phyloP scores from a whole-genome alignment of 2,797 vertebrate species.

The Synaphobranchus kaupii region DNA sequence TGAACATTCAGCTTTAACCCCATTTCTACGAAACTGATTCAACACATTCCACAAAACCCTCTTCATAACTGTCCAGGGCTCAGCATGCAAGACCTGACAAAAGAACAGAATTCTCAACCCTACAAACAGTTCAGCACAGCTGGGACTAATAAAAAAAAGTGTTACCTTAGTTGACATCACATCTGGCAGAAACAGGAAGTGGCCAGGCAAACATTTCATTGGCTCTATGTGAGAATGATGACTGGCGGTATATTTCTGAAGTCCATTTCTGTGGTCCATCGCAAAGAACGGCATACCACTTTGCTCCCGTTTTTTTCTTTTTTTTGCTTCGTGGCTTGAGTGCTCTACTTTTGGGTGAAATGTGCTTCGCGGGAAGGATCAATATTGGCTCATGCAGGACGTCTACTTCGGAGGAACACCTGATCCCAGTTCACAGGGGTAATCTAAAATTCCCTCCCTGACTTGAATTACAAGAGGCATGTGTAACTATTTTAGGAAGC shows the following conservation, averaged over 20 bases:
- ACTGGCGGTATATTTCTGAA: no score
- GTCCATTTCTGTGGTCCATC: conserved; percentile 2
- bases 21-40: not conserved
- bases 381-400: not conserved
- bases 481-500: conserved; percentile 30
- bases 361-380: not conserved
- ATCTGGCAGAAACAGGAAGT: not conserved
- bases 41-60: not conserved
- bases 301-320: not conserved
- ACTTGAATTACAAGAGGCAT: conserved; percentile 35
- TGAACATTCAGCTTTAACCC: not conserved
- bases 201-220: not conserved
- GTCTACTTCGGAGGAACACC: not conserved
- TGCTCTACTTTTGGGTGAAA: conserved; percentile 13
- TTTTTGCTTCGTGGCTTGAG: not conserved
- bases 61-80: not conserved
- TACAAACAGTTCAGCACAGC: not conserved
- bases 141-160: not conserved
- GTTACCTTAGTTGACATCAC: not conserved
- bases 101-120: not conserved
- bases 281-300: not conserved
- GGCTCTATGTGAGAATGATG: not conserved
- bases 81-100: not conserved
- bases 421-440: conserved; percentile 31
- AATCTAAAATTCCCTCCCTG: conserved; percentile 47